phyloP scores from a whole-genome alignment of 2,888 invertebrate species.

The Strigamia transsilvanica region DNA sequence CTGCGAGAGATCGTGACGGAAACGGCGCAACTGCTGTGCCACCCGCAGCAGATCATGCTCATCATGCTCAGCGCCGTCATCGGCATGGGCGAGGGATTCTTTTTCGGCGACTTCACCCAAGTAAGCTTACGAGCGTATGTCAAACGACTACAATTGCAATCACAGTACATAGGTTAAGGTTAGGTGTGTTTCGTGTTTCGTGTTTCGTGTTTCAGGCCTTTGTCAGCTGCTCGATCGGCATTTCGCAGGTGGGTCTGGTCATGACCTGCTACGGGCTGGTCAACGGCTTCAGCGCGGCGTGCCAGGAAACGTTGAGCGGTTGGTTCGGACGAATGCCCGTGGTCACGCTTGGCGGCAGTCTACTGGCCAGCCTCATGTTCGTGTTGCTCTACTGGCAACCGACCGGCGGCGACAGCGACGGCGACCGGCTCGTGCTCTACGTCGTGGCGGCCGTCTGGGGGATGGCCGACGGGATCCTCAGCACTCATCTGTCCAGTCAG shows the following conservation, averaged over 20 bases:
- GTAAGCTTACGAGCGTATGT: too few species aligned
- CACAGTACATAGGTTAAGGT: too few species aligned
- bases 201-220: constrained; percentile 26
- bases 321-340: constrained; percentile 46
- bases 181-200: too few species aligned
- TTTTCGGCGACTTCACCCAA: constrained; percentile 51
- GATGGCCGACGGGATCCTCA: constrained; percentile 21
- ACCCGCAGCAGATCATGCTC: constrained; percentile 50
- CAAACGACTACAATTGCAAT: too few species aligned
- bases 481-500: constrained; percentile 43
- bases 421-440: not conserved
- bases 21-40: not conserved
- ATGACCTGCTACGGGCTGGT: constrained; percentile 51
- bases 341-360: constrained; percentile 3
- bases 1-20: not conserved
- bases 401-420: not conserved
- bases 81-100: constrained; percentile 46
- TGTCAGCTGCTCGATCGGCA: constrained; percentile 50
- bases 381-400: constrained; percentile 41
- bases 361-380: not conserved
- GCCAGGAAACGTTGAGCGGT: constrained; percentile 18
- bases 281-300: constrained; percentile 38
- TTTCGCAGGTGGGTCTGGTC: constrained; percentile 50
- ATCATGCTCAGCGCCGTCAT: not conserved
- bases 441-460: constrained; percentile 40